phyloP scores from a whole-genome alignment of 2,797 vertebrate species.

The Diceros bicornis region DNA sequence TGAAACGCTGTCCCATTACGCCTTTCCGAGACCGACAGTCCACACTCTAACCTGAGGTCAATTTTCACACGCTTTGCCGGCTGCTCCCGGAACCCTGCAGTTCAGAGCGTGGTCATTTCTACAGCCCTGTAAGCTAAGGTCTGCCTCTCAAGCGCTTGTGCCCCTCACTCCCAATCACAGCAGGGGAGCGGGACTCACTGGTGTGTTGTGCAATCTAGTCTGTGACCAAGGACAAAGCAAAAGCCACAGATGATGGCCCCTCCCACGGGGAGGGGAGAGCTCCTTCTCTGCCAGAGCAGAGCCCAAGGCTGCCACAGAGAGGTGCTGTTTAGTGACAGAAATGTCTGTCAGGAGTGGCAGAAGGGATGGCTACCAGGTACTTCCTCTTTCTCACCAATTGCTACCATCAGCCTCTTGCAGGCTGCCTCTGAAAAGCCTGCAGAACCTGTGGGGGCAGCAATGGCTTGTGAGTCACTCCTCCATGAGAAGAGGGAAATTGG shows the following conservation, averaged over 20 bases:
- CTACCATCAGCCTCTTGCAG: background rate
- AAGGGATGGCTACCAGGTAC: background rate
- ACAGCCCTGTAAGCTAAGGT: background rate
- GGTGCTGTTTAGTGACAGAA: constrained; percentile 71
- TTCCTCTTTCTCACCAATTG: constrained; percentile 57
- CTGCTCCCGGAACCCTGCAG: background rate
- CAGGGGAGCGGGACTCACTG: background rate
- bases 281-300: background rate
- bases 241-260: background rate
- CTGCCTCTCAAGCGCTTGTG: background rate
- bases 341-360: background rate
- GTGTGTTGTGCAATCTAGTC: background rate
- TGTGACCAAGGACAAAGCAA: constrained; percentile 2
- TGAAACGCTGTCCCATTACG: background rate
- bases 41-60: background rate
- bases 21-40: background rate
- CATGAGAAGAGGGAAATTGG: background rate
- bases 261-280: background rate
- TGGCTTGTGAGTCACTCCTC: background rate
- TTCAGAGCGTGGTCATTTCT: background rate
- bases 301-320: constrained; percentile 67
- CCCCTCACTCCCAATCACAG: background rate
- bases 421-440: background rate
- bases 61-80: background rate
- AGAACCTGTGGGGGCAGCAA: background rate